Base-by-base conservation (phyloP, 2,888 invertebrate species). In the Drosophila ezoana region DNA sequence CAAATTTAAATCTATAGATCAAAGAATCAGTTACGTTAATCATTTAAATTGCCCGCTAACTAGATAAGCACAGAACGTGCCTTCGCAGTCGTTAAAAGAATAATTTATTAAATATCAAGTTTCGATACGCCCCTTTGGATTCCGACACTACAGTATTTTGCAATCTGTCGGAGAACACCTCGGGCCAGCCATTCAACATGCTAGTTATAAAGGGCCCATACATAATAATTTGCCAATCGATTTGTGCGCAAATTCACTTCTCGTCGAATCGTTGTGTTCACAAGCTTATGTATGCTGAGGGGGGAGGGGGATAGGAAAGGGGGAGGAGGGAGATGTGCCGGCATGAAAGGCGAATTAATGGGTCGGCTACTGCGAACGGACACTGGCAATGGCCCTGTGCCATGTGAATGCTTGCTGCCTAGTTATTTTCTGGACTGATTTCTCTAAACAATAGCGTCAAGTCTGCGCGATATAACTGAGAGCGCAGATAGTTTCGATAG, bases 171-270 rank as follows among this genome's bases (percentile, higher is more conserved):
- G 57, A 68, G 87, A 83, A 87, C 87, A 89, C 89, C 84, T 83
- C 72, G 60, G 82, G 82, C 77, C 52, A 45, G 54, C 54, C 77
- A 76, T 68, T 71, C 59, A 69, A 47, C 75, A 61, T 52, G 35
- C 38, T 40, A 37, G 41, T 40, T 57, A 41, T 49, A 60, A 54
- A 52, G 62, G 63, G 71, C 66, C 66, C 72, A 75, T 84, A 71
- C 72, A 89, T 87, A 78, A 81, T 87, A 87, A 89, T 84, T 84
- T 89, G 89, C 87, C 83, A 81, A 84, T 77, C 83, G 85, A 83
- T 89, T 89, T 83, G 85, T 70, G 85, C 60, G 69, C 87, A 67
- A 81, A 72, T 87, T 87, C 59, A 49, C 48, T 66, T 81, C 79
- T 66, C 65, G 75, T 51, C 82, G 70, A 73, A 76, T 62, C 73